Evolutionary conservation across 2,888 invertebrate genomes (phyloP).

Genomic region (Zhuqinia jingwanae): DNA sequence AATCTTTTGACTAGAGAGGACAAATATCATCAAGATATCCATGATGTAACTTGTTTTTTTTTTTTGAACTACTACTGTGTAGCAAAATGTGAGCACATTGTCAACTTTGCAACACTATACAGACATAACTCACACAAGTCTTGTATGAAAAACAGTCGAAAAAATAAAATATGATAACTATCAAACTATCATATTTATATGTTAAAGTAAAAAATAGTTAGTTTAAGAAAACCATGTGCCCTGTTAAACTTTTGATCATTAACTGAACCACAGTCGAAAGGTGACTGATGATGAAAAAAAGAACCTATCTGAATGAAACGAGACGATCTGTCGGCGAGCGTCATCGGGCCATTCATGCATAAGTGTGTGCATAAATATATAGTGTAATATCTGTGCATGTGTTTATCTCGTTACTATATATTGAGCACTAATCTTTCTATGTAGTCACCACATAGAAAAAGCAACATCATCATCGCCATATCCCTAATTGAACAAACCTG

Average conservation of each 20-base stretch:
- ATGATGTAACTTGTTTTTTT: no score
- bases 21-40: no score
- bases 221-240: conserved; percentile 37
- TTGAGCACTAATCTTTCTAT: background rate
- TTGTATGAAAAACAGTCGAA: background rate
- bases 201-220: background rate
- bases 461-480: background rate
- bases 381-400: background rate
- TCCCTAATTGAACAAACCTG: conserved; percentile 47
- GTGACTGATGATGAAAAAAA: conserved; percentile 55
- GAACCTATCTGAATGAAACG: conserved; percentile 61
- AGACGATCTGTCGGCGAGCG: conserved; percentile 66
- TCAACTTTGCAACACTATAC: background rate
- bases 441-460: no score
- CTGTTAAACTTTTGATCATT: conserved; percentile 48
- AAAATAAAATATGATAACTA: no score
- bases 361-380: background rate
- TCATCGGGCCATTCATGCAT: conserved; percentile 54
- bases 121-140: background rate
- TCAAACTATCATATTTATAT: background rate
- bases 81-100: conserved; percentile 11
- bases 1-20: background rate
- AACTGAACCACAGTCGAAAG: conserved; percentile 52
- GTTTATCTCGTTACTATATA: background rate
- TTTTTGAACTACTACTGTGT: no score